phyloP scores from a whole-genome alignment of 2,113 vertebrate genomes.

The Sprattus sprattus region DNA sequence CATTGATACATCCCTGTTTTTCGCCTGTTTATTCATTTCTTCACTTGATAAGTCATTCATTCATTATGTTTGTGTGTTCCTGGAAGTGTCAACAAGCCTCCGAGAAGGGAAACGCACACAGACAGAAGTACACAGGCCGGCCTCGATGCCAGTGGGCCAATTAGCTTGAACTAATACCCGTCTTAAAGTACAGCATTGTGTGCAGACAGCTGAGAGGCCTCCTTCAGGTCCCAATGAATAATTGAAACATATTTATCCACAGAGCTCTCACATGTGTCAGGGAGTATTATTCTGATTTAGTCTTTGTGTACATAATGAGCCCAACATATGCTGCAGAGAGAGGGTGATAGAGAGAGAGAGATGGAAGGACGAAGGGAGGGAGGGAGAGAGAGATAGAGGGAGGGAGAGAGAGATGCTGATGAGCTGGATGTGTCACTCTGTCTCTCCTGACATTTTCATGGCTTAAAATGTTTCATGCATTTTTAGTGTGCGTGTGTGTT shows the following conservation, averaged over 20 bases:
- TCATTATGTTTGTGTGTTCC: neutral
- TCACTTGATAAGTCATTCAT: neutral
- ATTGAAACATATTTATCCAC: slow-evolving; percentile 69
- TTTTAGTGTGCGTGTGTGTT: slow-evolving; percentile 66
- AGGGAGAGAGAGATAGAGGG: neutral
- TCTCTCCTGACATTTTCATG: slow-evolving; percentile 72
- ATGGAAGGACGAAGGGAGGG: neutral
- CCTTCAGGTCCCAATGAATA: slow-evolving; percentile 45
- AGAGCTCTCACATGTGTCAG: slow-evolving; percentile 57
- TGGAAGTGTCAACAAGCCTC: neutral
- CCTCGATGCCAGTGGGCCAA: neutral
- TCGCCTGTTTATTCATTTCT: neutral
- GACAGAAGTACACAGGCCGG: slow-evolving; percentile 1
- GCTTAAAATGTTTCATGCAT: slow-evolving; percentile 76
- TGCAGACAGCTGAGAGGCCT: neutral
- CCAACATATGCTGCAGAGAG: slow-evolving; percentile 63
- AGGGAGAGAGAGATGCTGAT: neutral
- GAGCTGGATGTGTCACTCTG: slow-evolving; percentile 62
- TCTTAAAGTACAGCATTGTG: slow-evolving; percentile 15
- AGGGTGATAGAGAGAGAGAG: neutral
- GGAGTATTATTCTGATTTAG: slow-evolving; percentile 65
- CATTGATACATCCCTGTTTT: neutral
- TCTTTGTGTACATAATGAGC: slow-evolving; percentile 72
- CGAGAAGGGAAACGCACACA: neutral
- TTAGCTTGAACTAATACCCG: slow-evolving; percentile 13